Base-by-base conservation (phyloP, 2,888 invertebrate genomes). In the Polymixis lichenea region DNA sequence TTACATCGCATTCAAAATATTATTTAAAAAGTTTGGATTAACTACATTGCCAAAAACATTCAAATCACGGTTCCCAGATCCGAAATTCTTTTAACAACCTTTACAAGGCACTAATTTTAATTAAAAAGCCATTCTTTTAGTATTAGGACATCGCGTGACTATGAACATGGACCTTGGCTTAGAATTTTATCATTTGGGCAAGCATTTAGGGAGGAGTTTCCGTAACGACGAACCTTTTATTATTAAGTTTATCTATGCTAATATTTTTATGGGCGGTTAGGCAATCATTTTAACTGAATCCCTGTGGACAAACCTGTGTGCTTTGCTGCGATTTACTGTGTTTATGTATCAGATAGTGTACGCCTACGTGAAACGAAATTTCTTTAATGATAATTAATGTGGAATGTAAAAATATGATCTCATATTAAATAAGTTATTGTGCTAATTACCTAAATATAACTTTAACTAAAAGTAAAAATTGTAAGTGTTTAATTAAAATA, bases 81-180 rank as follows among this genome's bases (percentile, higher is more conserved):
- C 38, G 4, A 32, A 32, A 32, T 32, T 32, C 9, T 28, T 6
- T 80, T 62, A 53, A 58, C n/a, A 65, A 62, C 28, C 7, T 81
- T 28, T 66, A 19, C n/a, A 4, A 60, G 22, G 51, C 81, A 70
- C 69, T 84, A 66, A 46, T 84, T 38, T 62, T 84, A 82, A 84
- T 84, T 82, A 84, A 80, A 74, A 74, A 62, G 13, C 55, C 25
- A 72, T 80, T 64, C 7, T 69, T 25, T 61, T 51, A 64, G 49
- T 53, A 51, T 51, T 46, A 43, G n/a, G 25, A 15, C 15, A 46
- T 85, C 49, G 87, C 85, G 85, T 85, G 85, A 77, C 82, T 15
- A 56, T 25, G n/a, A 22, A 2, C 43, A 70, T 51, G 15, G 25
- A 56, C 82, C 82, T 75, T 82, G 75, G 51, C 53, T 19, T n/a